Base-by-base conservation (phyloP, 2,888 invertebrate genomes). In the Conchocele bisecta region DNA sequence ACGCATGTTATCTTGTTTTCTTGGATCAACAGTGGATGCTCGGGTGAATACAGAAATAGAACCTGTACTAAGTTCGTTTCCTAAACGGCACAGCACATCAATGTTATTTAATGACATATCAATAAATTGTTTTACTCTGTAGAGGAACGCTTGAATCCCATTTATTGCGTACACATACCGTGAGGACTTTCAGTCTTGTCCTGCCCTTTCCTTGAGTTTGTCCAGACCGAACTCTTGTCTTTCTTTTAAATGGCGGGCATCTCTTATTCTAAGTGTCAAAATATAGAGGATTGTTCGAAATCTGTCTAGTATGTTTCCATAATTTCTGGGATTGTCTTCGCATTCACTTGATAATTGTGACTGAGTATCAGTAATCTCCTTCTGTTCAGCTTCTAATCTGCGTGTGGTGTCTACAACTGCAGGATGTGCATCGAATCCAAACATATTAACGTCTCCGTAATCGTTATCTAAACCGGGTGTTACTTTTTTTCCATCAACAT, bases 361-460 rank as follows among this genome's bases (percentile, higher is more conserved):
- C 37, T 13, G 11, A 11, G n/a, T 35, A 11, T 35, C 37, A 35
- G n/a, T 35, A 11, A 35, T 35, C n/a, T 35, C 37, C 11, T 42
- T 42, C 42, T 51, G 11, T 33, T 20, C 35, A 33, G 11, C 2
- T 17, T 35, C 35, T 3, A 33, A 22, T 53, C 35, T 33, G 20
- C 3, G 2, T 11, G 13, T 4, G 15, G 24, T 9, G 11, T 46
- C 46, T 6, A 6, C 24, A 20, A 33, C 15, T 11, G 35, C 41
- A 9, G 13, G 13, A 15, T 20, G 24, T n/a, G 46, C 26, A 13
- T 59, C 67, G 31, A 20, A 53, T 3, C 53, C 51, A 44, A 67
- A 67, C 59, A 67, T 67, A 35, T 67, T 59, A 9, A 67, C 67
- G 51, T 67, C 67, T 1, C 54, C 67, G 26, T 33, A 48, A 39